Evolutionary conservation across 2,797 vertebrate species (phyloP).

Genomic region (Anisognathus igniventris): DNA sequence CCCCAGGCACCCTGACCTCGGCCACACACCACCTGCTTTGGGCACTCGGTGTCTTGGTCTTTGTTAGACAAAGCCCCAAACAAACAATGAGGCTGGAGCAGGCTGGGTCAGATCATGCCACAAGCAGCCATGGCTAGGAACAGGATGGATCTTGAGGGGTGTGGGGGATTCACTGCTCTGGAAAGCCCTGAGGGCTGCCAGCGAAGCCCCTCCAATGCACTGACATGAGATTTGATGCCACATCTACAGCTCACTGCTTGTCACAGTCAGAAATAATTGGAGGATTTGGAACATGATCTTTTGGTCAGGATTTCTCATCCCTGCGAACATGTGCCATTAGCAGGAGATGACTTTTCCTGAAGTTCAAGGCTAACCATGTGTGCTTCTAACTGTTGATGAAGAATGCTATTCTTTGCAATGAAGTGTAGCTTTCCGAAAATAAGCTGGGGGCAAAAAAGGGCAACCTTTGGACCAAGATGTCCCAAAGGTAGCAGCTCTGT

Average conservation of each 20-base stretch:
- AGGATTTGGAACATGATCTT: accelerated
- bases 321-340: accelerated
- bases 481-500: neutral
- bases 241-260: accelerated
- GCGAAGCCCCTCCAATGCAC: accelerated
- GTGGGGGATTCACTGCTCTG: accelerated
- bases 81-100: neutral
- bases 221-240: neutral
- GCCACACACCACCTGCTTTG: no score
- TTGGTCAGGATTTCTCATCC: neutral
- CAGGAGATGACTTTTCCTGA: neutral
- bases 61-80: neutral
- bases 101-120: neutral
- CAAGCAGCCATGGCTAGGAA: neutral
- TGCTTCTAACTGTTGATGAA: neutral
- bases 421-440: neutral
- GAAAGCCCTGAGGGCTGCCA: neutral
- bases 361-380: neutral
- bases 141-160: neutral
- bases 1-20: accelerated
- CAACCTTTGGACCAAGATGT: neutral
- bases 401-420: neutral
- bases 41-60: neutral
- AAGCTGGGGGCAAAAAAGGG: neutral
- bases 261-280: neutral